Base-by-base conservation (phyloP, 1,140 invertebrate genomes). In the Diorhabda carinulata region DNA sequence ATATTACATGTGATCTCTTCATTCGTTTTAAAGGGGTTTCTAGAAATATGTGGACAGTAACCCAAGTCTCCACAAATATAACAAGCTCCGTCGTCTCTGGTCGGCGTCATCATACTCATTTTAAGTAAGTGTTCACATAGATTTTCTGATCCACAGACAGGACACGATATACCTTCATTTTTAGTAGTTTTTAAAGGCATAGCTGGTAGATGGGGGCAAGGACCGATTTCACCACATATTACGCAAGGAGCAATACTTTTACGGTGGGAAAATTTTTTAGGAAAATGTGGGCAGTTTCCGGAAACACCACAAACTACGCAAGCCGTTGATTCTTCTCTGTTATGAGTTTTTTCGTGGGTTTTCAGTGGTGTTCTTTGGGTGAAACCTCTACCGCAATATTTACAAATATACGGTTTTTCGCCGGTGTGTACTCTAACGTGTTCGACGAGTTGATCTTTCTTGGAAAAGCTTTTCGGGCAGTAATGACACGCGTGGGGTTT, bases 301-400 rank as follows among this genome's bases (percentile, higher is more conserved):
- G 4, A 47, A 43, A 40, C 86, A 66, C 78, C 79, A 64, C 67
- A 85, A 75, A 87, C 87, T 74, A 85, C 82, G 73, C 89, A 87
- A 75, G 83, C 85, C 78, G 91, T 92, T 0, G 91, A 91, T 71
- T 90, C 85, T 76, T 92, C 89, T 5, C 91, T 91, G 43, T 89
- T 91, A 81, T 93, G 91, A 0, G 75, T 79, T 7, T 78, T 70
- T 63, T 79, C 78, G 66, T 85, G 84, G 3, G 89, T 89, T 45
- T 87, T 84, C n/a, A 90, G 78, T 2, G 83, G 83, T 8, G 88
- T 90, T 4, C 91, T 87, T 81, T 94, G 92, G 0, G 90, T 91
- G 80, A 95, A 95, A 4, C 89, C 84, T 77, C 92, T 88, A 7
- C 89, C 86, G 80, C 92, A 95, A 67, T 85, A 83, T 71, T 84